phyloP scores from a whole-genome alignment of 1,140 invertebrate genomes.

The Drosophila mauritiana region DNA sequence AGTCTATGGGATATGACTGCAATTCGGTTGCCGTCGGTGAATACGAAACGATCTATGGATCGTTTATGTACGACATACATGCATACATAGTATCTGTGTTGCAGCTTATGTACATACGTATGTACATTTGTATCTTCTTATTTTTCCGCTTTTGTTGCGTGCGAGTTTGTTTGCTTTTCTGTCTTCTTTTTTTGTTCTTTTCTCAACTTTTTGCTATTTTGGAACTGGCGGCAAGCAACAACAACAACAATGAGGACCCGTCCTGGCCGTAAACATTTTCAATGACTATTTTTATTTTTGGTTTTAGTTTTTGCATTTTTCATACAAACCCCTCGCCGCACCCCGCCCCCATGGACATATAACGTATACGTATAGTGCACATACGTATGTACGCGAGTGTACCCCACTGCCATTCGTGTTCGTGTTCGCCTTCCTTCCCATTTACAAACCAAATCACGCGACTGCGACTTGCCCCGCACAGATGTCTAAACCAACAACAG shows the following conservation, averaged over 20 bases:
- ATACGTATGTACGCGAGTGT: neutral
- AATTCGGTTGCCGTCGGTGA: slow-evolving; percentile 7
- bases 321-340: neutral
- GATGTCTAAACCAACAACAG: slow-evolving; percentile 66
- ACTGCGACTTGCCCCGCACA: slow-evolving; percentile 64
- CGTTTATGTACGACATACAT: slow-evolving; percentile 4
- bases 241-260: slow-evolving; percentile 33
- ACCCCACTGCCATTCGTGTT: neutral
- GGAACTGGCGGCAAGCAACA: slow-evolving; percentile 45
- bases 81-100: too few relatives aligned
- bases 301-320: slow-evolving; percentile 75
- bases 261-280: slow-evolving; percentile 72
- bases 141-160: slow-evolving; percentile 5
- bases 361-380: neutral
- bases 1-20: slow-evolving; percentile 6
- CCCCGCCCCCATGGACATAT: neutral
- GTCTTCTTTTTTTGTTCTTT: neutral
- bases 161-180: neutral
- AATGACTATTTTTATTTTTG: slow-evolving; percentile 77
- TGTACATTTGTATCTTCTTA: neutral
- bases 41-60: slow-evolving; percentile 16
- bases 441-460: slow-evolving; percentile 81
- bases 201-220: slow-evolving; percentile 46
- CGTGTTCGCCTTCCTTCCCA: slow-evolving; percentile 55
- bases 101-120: slow-evolving; percentile 3